Conservation (phyloP, 2,888 invertebrate genomes). For the Trichopria drosophilae region DNA sequence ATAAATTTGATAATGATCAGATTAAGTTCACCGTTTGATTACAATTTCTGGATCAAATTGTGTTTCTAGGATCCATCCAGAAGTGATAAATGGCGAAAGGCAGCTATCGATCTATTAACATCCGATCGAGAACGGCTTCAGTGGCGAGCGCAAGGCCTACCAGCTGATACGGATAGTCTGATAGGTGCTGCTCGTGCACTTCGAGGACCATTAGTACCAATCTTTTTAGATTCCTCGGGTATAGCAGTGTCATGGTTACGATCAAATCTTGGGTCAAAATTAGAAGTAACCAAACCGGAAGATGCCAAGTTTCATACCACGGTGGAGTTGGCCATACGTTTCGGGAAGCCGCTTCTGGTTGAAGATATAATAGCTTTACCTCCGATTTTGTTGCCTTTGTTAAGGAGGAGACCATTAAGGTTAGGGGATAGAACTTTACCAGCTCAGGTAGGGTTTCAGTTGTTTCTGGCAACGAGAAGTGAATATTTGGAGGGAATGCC, state of each 20-base stretch:
- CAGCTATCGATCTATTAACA: conserved; percentile 47
- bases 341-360: conserved; percentile 52
- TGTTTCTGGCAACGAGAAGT: conserved; percentile 68
- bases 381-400: conserved; percentile 47
- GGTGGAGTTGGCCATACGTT: conserved; percentile 75
- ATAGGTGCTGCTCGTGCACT: conserved; percentile 52
- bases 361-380: conserved; percentile 53
- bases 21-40: background rate
- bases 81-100: conserved; percentile 46
- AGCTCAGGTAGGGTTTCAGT: conserved; percentile 47
- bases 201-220: conserved; percentile 68
- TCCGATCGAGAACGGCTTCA: conserved; percentile 76
- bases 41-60: conserved; percentile 3
- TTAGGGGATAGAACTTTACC: conserved; percentile 50
- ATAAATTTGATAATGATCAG: too few species aligned
- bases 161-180: conserved; percentile 61
- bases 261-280: conserved; percentile 68
- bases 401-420: conserved; percentile 45
- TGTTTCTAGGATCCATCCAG: conserved; percentile 37
- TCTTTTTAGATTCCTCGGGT: conserved; percentile 88
- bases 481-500: conserved; percentile 80
- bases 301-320: conserved; percentile 74
- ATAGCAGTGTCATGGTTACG: conserved; percentile 82
- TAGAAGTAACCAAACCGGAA: conserved; percentile 80
- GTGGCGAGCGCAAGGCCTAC: conserved; percentile 85